Conservation (phyloP, 2,797 vertebrate species). For the Phataginus tricuspis region DNA sequence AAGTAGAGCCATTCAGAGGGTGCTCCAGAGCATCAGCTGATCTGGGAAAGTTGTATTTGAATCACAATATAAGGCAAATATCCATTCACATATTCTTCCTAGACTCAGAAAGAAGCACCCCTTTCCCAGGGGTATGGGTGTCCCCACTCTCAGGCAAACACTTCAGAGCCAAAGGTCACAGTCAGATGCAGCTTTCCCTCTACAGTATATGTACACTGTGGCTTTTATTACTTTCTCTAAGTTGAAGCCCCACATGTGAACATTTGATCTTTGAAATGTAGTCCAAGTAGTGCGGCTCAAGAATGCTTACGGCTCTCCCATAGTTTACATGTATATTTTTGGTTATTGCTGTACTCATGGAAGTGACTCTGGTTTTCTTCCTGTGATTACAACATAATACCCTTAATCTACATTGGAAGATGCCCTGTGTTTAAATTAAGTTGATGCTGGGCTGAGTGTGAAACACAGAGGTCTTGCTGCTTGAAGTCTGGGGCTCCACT, state of each 20-base stretch:
- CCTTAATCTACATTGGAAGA: background rate
- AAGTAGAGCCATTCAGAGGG: background rate
- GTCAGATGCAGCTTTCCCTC: background rate
- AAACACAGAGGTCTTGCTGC: background rate
- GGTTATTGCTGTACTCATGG: background rate
- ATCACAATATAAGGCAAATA: background rate
- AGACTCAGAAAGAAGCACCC: background rate
- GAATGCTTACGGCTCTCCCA: background rate
- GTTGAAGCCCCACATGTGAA: background rate
- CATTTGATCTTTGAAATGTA: background rate
- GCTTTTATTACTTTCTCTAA: background rate
- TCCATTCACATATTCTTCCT: background rate
- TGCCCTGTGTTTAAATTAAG: background rate
- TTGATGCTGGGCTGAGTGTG: background rate
- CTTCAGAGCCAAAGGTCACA: background rate
- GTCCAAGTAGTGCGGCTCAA: background rate
- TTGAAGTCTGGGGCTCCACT: background rate
- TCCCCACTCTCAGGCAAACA: background rate
- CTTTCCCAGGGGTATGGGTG: background rate
- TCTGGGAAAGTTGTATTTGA: background rate
- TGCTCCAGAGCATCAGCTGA: background rate
- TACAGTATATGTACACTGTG: fast-evolving
- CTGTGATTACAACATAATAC: background rate
- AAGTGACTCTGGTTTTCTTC: background rate
- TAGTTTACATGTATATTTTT: background rate